Evolutionary conservation across 2,888 invertebrate species (phyloP), one percentile per base, ranked within the genome.

Genomic region (Ametastegia equiseti): DNA sequence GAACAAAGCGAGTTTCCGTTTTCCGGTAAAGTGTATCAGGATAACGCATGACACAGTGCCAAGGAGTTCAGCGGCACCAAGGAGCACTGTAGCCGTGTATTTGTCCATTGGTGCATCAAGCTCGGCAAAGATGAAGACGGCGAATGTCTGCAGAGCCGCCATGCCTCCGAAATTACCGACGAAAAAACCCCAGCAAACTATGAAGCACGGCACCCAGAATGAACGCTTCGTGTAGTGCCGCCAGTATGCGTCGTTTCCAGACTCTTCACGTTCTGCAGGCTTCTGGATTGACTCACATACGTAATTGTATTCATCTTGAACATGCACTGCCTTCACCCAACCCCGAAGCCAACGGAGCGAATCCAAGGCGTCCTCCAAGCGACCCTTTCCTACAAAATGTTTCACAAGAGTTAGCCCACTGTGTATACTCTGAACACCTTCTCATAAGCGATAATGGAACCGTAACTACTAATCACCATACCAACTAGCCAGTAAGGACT

Each of bases 401-500:
- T 7, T 11, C 60, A 30, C 33, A 4, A 2, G 36, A 5, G 13
- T 65, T 13, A 27, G 23, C 19, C 2, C 13, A 11, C 6, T 0
- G 60, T 13, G 3, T 60, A 30, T 33, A 11, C 1, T 19, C 1
- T 2, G 42, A 42, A 42, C 7, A 9, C 42, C 3, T 3, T 42
- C 4, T 7, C n/a, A 50, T 19, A 19, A 50, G 7, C 19, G 19
- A 7, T 19, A 9, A 42, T 11, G 9, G 11, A 42, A 42, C 4
- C 9, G 2, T 3, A 42, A 1, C 4, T 47, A 47, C 4, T 23
- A 30, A 11, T 57, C 5, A n/a, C 33, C 7, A 30, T 85, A 92
- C 95, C 93, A 75, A 96, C 94, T 73, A 97, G 92, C 97, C 97
- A 97, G 85, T 96, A 94, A 0, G 97, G 97, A 85, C 96, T 96